Percentiles rank a stretch among this genome's conserved stretches.
Conservation (phyloP, 2,113 vertebrate genomes). For the Cryptomyrus ogoouensis region DNA sequence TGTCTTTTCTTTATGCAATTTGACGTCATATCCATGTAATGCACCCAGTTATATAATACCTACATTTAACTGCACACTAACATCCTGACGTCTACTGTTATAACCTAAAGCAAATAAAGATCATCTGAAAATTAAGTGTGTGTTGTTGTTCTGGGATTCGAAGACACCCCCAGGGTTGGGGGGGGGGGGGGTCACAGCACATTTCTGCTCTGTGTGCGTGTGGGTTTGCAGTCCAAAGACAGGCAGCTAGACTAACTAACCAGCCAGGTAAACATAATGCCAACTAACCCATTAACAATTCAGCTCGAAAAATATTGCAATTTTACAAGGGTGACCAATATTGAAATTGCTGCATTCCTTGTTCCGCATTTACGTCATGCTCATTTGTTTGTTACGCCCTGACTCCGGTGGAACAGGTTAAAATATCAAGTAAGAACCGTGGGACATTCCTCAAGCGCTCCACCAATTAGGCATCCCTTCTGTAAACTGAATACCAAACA, state of each 20-base stretch:
- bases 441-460: not conserved
- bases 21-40: not conserved
- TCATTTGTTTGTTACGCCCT: not conserved
- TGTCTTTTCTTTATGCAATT: not conserved
- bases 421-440: not conserved
- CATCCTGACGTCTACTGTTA: not conserved
- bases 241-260: not conserved
- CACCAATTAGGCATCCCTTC: not conserved
- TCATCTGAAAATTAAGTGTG: not conserved
- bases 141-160: not conserved
- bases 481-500: not conserved
- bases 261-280: not conserved
- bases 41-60: not conserved
- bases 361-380: not conserved
- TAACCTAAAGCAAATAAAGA: not conserved
- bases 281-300: not conserved
- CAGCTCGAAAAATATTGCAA: not conserved
- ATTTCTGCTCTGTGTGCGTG: not conserved
- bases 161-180: not conserved
- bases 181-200: not conserved
- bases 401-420: not conserved
- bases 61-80: not conserved
- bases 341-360: not conserved
- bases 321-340: not conserved
- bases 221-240: not conserved